phyloP scores from a whole-genome alignment of 2,113 vertebrate species.

The Acrocephalus kingi region DNA sequence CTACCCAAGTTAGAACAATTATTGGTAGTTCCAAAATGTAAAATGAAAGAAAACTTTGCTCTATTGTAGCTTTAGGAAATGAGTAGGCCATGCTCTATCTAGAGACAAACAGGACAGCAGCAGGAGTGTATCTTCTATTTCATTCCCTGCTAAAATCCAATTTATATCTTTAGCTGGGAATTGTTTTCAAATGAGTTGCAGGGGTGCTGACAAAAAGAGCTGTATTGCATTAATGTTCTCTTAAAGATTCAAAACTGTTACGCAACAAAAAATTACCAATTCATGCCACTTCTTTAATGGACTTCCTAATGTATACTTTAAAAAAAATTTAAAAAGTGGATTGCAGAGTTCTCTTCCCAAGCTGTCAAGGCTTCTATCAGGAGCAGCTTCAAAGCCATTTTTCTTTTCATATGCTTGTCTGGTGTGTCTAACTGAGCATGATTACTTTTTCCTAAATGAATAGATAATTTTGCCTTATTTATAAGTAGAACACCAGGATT shows the following conservation, averaged over 20 bases:
- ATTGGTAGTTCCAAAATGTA: neutral
- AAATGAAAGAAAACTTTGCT: neutral
- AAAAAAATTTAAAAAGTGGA: neutral
- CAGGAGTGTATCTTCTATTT: neutral
- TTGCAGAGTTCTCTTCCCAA: neutral
- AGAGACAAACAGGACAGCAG: neutral
- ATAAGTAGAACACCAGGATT: slow-evolving; percentile 13
- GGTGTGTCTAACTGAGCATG: slow-evolving; percentile 48
- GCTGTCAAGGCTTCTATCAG: slow-evolving; percentile 32
- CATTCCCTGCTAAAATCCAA: neutral
- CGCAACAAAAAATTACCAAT: slow-evolving; percentile 29
- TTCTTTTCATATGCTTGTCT: slow-evolving; percentile 66
- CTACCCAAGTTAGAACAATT: neutral
- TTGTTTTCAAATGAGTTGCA: neutral
- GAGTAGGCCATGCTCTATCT: neutral
- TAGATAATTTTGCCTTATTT: slow-evolving; percentile 18
- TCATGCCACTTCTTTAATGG: slow-evolving; percentile 15
- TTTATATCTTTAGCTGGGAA: neutral
- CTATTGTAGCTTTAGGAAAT: neutral
- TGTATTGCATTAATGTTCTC: neutral
- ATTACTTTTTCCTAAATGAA: slow-evolving; percentile 60
- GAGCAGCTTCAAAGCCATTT: slow-evolving; percentile 64
- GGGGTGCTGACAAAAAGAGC: neutral
- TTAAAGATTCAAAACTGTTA: slow-evolving; percentile 51
- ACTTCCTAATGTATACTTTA: slow-evolving; percentile 3